Conservation (phyloP, 2,888 invertebrate genomes). For the Chrysodeixis includens region DNA sequence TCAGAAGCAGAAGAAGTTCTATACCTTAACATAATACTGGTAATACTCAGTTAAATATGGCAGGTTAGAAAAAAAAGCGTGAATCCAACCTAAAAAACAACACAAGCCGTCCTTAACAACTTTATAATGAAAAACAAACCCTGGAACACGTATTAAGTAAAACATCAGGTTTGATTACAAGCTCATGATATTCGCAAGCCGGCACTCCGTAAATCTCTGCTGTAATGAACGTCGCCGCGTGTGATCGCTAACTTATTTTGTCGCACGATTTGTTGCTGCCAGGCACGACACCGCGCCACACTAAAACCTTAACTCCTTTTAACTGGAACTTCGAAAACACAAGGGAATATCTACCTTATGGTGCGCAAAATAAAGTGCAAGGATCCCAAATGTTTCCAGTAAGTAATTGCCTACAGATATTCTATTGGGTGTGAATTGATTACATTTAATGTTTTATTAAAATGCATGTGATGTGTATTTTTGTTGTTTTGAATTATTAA, state of each 20-base stretch:
- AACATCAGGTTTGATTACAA: conserved; percentile 65
- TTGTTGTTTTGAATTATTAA: conserved; percentile 53
- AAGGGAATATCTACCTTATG: conserved; percentile 9
- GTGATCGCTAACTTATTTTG: conserved; percentile 80
- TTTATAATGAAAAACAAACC: conserved; percentile 33
- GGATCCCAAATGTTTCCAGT: conserved; percentile 7
- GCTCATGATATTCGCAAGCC: conserved; percentile 66
- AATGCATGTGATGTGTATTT: conserved; percentile 53
- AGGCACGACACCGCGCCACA: conserved; percentile 73
- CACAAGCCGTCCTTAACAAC: conserved; percentile 11
- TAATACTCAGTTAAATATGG: not conserved
- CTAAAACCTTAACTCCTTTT: conserved; percentile 43
- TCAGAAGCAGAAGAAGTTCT: too few relatives aligned
- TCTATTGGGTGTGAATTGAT: conserved; percentile 55
- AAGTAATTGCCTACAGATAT: conserved; percentile 43
- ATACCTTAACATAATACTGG: too few relatives aligned
- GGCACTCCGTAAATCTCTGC: conserved; percentile 73
- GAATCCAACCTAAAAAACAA: conserved; percentile 2
- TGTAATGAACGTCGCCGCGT: conserved; percentile 84
- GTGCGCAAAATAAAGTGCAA: rapidly evolving
- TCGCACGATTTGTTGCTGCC: conserved; percentile 79
- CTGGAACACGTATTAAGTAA: conserved; percentile 56
- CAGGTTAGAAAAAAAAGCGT: not conserved
- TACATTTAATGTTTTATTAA: conserved; percentile 56
- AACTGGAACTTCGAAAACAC: conserved; percentile 20